Evolutionary conservation across 1,140 invertebrate genomes (phyloP).

Genomic region (Papilio machaon): DNA sequence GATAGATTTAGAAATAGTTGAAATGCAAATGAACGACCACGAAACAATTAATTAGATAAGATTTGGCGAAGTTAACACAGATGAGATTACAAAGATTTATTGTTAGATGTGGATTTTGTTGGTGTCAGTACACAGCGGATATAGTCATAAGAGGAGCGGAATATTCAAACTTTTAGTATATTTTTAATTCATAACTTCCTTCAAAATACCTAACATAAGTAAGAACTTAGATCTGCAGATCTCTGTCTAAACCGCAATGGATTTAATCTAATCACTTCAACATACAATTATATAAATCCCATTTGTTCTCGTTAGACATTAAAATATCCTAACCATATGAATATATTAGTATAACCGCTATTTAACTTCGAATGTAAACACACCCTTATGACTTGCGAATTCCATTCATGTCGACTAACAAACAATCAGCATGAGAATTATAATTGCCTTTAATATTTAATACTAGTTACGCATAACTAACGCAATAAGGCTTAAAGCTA

Average conservation of each 20-base stretch:
- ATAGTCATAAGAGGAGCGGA: conserved; percentile 19
- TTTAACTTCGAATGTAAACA: neutral
- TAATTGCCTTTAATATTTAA: conserved; percentile 31
- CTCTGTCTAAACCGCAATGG: neutral
- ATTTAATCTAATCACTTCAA: neutral
- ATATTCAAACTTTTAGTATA: neutral
- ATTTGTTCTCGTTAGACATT: neutral
- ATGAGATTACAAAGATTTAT: conserved; percentile 36
- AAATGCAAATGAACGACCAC: conserved; percentile 13
- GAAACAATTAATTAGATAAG: conserved; percentile 36
- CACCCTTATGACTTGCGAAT: conserved; percentile 30
- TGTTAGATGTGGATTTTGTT: neutral
- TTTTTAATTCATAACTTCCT: no score
- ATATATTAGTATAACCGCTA: neutral
- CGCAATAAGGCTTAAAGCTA: neutral
- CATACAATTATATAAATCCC: neutral
- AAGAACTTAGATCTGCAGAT: neutral
- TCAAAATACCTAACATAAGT: no score
- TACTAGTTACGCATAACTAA: neutral
- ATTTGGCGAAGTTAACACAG: conserved; percentile 11
- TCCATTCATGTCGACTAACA: conserved; percentile 23
- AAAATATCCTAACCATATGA: neutral
- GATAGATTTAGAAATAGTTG: conserved; percentile 29
- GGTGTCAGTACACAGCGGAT: neutral
- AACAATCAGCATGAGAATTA: conserved; percentile 33